A percentile compares a stretch with the other conserved stretches of the same genome.
phyloP scores from a whole-genome alignment of 2,888 invertebrate species.

The Balanococcus diminutus region DNA sequence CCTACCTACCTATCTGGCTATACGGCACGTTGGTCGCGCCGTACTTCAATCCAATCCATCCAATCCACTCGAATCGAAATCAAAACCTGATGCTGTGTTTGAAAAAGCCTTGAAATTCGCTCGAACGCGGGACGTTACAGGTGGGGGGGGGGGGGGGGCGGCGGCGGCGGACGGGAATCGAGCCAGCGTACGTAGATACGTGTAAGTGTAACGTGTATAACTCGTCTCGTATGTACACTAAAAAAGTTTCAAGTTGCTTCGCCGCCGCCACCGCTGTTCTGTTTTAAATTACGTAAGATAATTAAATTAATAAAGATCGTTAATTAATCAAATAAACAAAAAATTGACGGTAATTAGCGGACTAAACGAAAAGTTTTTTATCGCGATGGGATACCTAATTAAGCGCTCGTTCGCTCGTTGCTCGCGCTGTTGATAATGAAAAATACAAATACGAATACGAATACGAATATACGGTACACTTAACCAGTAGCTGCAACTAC shows the following conservation, averaged over 20 bases:
- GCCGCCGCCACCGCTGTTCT: too few relatives aligned
- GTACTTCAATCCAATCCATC: neutral
- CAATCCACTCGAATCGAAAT: too few relatives aligned
- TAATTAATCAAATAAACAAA: constrained; percentile 53
- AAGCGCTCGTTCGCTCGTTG: neutral
- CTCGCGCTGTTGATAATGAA: neutral
- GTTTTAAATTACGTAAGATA: constrained; percentile 49
- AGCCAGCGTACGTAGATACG: too few relatives aligned
- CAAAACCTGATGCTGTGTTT: constrained; percentile 45
- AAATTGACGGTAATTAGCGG: constrained; percentile 43
- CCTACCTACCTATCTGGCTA: too few relatives aligned
- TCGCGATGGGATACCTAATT: constrained; percentile 39
- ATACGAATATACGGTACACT: too few relatives aligned
- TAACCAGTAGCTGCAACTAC: too few relatives aligned
- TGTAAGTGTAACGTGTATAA: too few relatives aligned
- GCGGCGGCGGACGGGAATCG: constrained; percentile 29
- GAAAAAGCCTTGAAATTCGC: constrained; percentile 45
- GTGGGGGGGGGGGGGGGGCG: too few relatives aligned
- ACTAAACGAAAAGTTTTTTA: constrained; percentile 41
- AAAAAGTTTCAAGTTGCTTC: constrained; percentile 45
- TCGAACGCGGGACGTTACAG: too few relatives aligned
- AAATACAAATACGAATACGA: neutral
- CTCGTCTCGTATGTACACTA: constrained; percentile 30
- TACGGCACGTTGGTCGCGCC: too few relatives aligned
- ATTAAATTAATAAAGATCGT: constrained; percentile 53